Base-by-base conservation (phyloP, 2,888 invertebrate genomes). In the Celastrina argiolus region DNA sequence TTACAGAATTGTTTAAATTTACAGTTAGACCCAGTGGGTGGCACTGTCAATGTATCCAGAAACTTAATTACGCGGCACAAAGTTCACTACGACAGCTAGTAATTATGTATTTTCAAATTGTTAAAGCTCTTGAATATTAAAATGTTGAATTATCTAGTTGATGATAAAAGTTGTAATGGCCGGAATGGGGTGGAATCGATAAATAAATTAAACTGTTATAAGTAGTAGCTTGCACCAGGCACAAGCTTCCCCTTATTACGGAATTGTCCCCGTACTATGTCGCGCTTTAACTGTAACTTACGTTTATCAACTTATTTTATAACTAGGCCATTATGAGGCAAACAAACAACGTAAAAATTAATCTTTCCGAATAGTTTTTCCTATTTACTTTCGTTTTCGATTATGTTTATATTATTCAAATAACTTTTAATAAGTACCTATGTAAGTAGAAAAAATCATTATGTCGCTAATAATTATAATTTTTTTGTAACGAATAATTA, bases 171-270 rank as follows among this genome's bases (percentile, higher is more conserved):
- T 51, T 51, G 51, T 34, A 31, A 51, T 51, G 22, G 16, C 59
- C 16, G 31, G 31, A 59, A 59, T 51, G 6, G 31, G 75, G 78
- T 76, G 73, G 75, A 81, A 80, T 80, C 80, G 80, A 76, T 82
- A 83, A 84, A 85, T 87, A 86, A 86, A 86, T 87, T 87, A 85
- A 84, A 83, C 81, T 78, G 79, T 84, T 84, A 80, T 85, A 85
- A 85, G 82, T 80, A 81, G 82, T 76, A 76, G 72, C 74, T 73
- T 79, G 84, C 85, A 81, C 86, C 82, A 81, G 83, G 82, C 78
- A 83, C 82, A 74, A 84, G 75, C 77, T 76, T 76, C 73, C 82
- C 83, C 85, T 87, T 83, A 84, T 84, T 87, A 83, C 85, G 76
- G 81, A 84, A 84, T 84, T 85, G 85, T 84, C 86, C 81, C 82